Evolutionary conservation across 2,113 vertebrate genomes (phyloP).

Genomic region (Vulpes lagopus): DNA sequence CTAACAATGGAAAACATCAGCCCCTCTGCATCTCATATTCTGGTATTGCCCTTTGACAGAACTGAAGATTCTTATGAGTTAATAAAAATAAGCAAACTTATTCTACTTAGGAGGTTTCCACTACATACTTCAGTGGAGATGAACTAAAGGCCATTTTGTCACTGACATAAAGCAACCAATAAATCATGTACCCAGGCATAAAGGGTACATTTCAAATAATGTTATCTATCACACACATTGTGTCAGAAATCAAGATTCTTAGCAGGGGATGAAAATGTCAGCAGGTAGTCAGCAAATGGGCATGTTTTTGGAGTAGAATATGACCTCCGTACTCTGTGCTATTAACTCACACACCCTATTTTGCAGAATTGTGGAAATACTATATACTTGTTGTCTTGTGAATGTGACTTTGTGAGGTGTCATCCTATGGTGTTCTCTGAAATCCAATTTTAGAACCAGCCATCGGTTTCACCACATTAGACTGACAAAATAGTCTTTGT

Average conservation of each 20-base stretch:
- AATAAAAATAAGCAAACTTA: not conserved
- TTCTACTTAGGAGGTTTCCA: not conserved
- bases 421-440: not conserved
- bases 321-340: not conserved
- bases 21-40: not conserved
- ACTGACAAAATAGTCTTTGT: not conserved
- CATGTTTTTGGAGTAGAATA: not conserved
- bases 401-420: not conserved
- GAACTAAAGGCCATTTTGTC: constrained; percentile 20
- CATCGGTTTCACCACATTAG: constrained; percentile 26
- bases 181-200: constrained; percentile 4
- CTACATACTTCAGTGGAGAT: not conserved
- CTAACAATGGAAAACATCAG: not conserved
- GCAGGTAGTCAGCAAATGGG: not conserved
- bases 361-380: constrained; percentile 1
- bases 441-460: not conserved
- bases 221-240: not conserved
- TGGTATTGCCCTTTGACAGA: not conserved
- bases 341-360: not conserved
- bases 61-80: not conserved
- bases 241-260: constrained; percentile 2
- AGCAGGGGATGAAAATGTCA: not conserved
- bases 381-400: not conserved
- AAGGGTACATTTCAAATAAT: not conserved
- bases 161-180: not conserved